phyloP scores from a whole-genome alignment of 2,797 vertebrate species.

The Melanotaenia pygmaea region DNA sequence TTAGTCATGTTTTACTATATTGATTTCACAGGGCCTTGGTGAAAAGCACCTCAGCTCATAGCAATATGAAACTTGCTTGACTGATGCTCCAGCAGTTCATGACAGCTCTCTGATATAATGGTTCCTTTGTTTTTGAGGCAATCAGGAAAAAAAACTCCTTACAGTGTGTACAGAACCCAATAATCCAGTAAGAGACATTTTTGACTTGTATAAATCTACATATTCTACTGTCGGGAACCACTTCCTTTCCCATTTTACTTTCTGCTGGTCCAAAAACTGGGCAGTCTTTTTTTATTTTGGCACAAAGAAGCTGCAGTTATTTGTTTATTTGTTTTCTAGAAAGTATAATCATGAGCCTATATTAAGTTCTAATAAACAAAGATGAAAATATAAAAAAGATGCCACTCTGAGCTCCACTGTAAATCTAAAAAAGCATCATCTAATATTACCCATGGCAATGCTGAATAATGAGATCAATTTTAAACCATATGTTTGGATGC shows the following conservation, averaged over 20 bases:
- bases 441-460: neutral
- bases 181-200: neutral
- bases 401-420: neutral
- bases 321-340: neutral
- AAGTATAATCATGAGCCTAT: neutral
- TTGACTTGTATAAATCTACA: neutral
- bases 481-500: neutral
- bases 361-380: neutral
- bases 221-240: neutral
- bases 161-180: neutral
- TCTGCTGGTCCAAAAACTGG: neutral
- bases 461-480: neutral
- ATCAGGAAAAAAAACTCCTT: neutral
- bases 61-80: neutral
- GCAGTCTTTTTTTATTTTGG: neutral
- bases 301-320: neutral
- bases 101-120: neutral
- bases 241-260: neutral
- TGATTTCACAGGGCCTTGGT: neutral
- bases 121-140: neutral
- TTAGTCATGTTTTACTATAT: neutral
- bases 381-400: neutral
- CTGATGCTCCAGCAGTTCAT: slow-evolving; percentile 1
- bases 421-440: neutral
- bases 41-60: neutral